Base-by-base conservation (phyloP, 2,888 invertebrate species). In the Meiosimyza decipiens region DNA sequence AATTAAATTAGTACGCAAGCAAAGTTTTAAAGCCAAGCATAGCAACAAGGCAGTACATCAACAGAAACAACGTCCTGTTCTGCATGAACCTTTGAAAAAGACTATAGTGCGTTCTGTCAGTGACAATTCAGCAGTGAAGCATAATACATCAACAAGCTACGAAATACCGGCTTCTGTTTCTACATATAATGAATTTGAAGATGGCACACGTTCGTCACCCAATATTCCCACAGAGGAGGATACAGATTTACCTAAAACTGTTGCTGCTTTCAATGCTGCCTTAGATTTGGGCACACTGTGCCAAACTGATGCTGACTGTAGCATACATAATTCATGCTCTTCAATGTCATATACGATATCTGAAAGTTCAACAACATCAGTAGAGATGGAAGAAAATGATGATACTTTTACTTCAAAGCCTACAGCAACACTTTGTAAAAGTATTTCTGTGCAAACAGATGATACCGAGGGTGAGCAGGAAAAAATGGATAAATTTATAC, bases 61-160 rank as follows among this genome's bases (percentile, higher is more conserved):
- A 15, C 28, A 63, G 28, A 60, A 60, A 28, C 15, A 9, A 28
- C 49, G 18, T 3, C 15, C 68, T 15, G 16, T 75, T 55, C 74
- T 80, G 0, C 80, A 80, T 6, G 67, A 74, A 7, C 63, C 74
- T 5, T 55, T 76, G 12, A 3, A 65, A 69, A 22, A 79, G 59
- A 72, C 79, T 6, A 84, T 85, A 60, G 78, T 81, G 12, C 82
- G 85, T 15, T 85, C 85, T 0, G 80, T 85, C 11, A 86, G 86
- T 33, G 83, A 85, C 47, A 80, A 83, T 62, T 75, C 84, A 1
- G 80, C 80, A 1, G 79, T 81, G 66, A 77, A 71, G 59, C 76
- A 72, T n/a, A 16, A 28, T 40, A 40, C 40, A 40, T 40, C 70
- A 60, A 72, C 62, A 28, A 22, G 50, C 51, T 15, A 51, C 18